phyloP scores from a whole-genome alignment of 2,888 invertebrate genomes.

The Mesorhabditis spiculigera region DNA sequence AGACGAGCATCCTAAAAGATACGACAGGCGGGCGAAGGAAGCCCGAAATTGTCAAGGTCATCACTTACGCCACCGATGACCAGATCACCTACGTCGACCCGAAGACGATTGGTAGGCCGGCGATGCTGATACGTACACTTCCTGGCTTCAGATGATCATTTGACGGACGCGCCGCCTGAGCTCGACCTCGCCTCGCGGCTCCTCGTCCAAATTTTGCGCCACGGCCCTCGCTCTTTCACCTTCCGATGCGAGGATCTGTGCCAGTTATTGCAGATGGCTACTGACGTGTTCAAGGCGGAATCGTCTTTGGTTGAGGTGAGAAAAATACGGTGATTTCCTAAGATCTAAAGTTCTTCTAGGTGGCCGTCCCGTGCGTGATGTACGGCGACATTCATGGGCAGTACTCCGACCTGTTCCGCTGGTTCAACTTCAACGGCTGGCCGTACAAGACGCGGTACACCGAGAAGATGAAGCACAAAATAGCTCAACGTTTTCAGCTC shows the following conservation, averaged over 20 bases:
- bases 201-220: slow-evolving; percentile 9
- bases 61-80: slow-evolving; percentile 20
- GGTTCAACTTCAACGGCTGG: slow-evolving; percentile 40
- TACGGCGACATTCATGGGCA: slow-evolving; percentile 40
- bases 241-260: slow-evolving; percentile 19
- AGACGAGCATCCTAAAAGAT: no score
- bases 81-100: slow-evolving; percentile 17
- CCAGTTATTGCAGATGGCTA: slow-evolving; percentile 16
- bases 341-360: slow-evolving; percentile 9
- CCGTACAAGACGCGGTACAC: slow-evolving; percentile 25
- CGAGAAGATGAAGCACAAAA: background rate
- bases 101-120: background rate
- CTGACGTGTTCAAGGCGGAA: slow-evolving; percentile 16
- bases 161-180: no score
- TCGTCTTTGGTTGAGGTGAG: slow-evolving; percentile 20
- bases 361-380: slow-evolving; percentile 23
- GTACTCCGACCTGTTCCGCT: slow-evolving; percentile 30
- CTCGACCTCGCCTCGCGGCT: background rate
- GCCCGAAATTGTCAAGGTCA: slow-evolving; percentile 17
- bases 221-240: slow-evolving; percentile 25
- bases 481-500: background rate
- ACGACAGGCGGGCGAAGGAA: background rate
- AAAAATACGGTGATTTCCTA: background rate
- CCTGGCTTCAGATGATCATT: no score
- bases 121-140: no score